These are phyloP conservation scores for Cygnus olor DNA, from an alignment of 2,797 vertebrate species.

Conservation along the genomic window DNA sequence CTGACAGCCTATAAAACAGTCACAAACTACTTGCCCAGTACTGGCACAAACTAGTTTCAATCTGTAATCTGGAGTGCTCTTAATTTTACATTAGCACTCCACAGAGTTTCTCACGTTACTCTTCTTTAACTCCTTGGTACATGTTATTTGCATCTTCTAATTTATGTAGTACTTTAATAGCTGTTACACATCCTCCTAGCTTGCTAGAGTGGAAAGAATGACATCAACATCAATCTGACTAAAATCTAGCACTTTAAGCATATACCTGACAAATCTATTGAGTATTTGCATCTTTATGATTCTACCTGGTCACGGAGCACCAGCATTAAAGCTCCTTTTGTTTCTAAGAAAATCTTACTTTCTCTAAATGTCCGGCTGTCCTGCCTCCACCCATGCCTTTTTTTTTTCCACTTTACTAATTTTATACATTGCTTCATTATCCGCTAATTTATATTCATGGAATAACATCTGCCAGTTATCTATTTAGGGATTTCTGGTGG, in stretches of 20 bases:
- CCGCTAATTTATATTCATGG: slow-evolving; percentile 57
- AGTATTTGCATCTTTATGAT: background rate
- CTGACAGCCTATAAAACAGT: background rate
- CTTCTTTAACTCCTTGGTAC: background rate
- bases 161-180: background rate
- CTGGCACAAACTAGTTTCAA: background rate
- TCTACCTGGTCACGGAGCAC: background rate
- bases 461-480: slow-evolving; percentile 36
- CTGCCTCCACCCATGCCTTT: background rate
- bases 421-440: slow-evolving; percentile 44
- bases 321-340: background rate
- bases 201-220: background rate
- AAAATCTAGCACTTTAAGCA: background rate
- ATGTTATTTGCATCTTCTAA: background rate
- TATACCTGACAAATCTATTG: background rate
- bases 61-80: background rate
- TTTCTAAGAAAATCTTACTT: background rate
- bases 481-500: slow-evolving; percentile 33
- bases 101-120: background rate
- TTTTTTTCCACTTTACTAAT: slow-evolving; percentile 13
- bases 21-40: fast-evolving
- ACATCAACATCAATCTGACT: background rate
- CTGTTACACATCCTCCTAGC: background rate
- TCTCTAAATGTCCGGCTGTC: background rate
- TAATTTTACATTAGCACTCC: background rate